phyloP scores from a whole-genome alignment of 2,888 invertebrate genomes.

The Hofmannophila pseudospretella region DNA sequence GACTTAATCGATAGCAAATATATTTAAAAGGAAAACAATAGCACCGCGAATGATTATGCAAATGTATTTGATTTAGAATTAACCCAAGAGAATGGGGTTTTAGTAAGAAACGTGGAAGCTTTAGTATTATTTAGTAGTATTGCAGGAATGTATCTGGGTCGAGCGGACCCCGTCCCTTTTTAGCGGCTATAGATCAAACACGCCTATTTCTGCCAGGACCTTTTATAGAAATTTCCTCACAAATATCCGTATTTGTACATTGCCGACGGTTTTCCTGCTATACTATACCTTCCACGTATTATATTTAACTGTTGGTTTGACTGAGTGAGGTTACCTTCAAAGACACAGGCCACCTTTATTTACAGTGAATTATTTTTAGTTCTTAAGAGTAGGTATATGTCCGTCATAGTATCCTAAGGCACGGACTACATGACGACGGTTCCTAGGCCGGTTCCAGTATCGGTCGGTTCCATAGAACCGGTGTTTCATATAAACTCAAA shows the following conservation, averaged over 20 bases:
- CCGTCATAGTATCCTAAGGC: no score
- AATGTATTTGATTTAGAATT: neutral
- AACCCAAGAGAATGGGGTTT: neutral
- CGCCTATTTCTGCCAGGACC: conserved; percentile 9
- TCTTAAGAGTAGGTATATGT: no score
- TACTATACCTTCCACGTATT: neutral
- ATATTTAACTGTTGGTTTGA: no score
- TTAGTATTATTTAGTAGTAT: neutral
- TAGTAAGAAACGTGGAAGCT: neutral
- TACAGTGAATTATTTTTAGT: no score
- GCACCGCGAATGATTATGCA: neutral
- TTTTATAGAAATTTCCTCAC: conserved; percentile 18
- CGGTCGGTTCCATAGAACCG: no score
- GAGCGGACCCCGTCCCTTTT: neutral
- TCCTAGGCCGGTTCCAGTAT: no score
- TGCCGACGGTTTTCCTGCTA: conserved; percentile 9
- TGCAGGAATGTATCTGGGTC: neutral
- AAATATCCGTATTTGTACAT: conserved; percentile 17
- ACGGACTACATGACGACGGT: no score
- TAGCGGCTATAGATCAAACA: conserved; percentile 6
- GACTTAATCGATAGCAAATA: neutral
- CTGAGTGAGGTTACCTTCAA: no score
- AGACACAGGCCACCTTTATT: no score
- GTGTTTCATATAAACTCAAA: no score
- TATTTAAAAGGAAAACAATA: neutral